A percentile compares a stretch with the other conserved stretches of the same genome.
Conservation (phyloP, 2,888 invertebrate genomes). For the Cryptophagus acutangulus region DNA sequence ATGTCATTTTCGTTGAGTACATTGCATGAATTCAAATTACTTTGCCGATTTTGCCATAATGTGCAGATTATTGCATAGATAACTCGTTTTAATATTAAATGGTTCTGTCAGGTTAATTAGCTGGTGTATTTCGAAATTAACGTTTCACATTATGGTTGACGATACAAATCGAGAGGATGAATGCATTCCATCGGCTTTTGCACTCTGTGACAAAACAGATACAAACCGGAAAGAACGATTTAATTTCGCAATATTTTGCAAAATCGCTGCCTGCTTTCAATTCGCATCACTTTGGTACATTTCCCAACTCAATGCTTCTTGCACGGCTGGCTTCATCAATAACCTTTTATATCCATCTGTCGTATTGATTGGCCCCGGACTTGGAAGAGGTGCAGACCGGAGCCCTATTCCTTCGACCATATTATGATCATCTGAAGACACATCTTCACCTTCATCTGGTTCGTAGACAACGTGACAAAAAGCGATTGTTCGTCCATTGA, state of each 20-base stretch:
- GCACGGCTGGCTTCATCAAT: constrained; percentile 32
- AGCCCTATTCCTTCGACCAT: too few species aligned
- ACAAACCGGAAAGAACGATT: too few species aligned
- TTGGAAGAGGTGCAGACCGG: too few species aligned
- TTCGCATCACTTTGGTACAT: constrained; percentile 22
- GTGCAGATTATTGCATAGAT: constrained; percentile 21
- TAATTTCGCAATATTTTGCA: constrained; percentile 26
- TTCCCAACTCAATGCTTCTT: constrained; percentile 25
- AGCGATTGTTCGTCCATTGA: too few species aligned
- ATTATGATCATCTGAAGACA: too few species aligned
- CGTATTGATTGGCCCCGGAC: constrained; percentile 38
- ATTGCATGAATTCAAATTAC: constrained; percentile 28
- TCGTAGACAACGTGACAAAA: too few species aligned
- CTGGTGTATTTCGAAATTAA: too few species aligned
- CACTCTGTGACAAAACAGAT: too few species aligned
- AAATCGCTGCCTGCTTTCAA: constrained; percentile 21
- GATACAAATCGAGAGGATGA: too few species aligned
- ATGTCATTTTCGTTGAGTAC: constrained; percentile 22
- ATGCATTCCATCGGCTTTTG: too few species aligned
- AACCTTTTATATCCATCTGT: constrained; percentile 37
- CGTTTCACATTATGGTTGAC: too few species aligned
- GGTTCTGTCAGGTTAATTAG: constrained; percentile 22
- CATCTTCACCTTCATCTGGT: too few species aligned
- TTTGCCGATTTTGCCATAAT: constrained; percentile 19
- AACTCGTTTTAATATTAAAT: constrained; percentile 23